A percentile compares a stretch with the other conserved stretches of the same genome.
Conservation (phyloP, 2,797 vertebrate genomes). For the Yasuhikotakia modesta region DNA sequence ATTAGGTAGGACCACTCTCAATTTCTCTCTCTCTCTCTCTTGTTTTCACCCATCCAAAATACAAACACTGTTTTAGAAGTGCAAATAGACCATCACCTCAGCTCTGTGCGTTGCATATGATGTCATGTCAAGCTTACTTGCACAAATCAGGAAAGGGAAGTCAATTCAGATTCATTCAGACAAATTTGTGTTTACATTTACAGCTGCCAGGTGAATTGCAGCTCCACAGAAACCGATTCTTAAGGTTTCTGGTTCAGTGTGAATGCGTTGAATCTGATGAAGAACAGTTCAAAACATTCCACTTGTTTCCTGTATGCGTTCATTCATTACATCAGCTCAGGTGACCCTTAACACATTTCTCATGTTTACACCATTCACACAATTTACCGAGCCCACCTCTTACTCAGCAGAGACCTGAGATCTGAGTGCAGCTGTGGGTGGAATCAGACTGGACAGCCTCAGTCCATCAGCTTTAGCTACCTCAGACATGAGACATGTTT, state of each 20-base stretch:
- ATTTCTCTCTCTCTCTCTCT: not conserved
- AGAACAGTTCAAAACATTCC: not conserved
- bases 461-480: not conserved
- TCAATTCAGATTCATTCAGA: no score
- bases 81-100: not conserved
- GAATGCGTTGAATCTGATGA: slow-evolving; percentile 11
- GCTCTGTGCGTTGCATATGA: not conserved
- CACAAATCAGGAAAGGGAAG: not conserved
- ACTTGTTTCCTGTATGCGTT: slow-evolving; percentile 21
- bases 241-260: slow-evolving; percentile 19
- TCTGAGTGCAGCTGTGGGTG: not conserved
- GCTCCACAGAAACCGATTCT: not conserved
- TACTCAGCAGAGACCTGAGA: not conserved
- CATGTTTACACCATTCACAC: slow-evolving; percentile 22
- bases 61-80: not conserved
- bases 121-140: not conserved
- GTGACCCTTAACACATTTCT: slow-evolving; percentile 46
- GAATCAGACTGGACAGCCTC: not conserved
- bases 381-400: slow-evolving; percentile 31
- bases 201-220: no score
- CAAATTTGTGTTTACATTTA: no score
- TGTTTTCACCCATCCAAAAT: not conserved
- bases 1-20: slow-evolving; percentile 80
- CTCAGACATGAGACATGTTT: not conserved
- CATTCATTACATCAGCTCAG: slow-evolving; percentile 35